These are phyloP conservation scores for Falco biarmicus DNA, from an alignment of 2,797 vertebrate genomes.

Conservation along the genomic window DNA sequence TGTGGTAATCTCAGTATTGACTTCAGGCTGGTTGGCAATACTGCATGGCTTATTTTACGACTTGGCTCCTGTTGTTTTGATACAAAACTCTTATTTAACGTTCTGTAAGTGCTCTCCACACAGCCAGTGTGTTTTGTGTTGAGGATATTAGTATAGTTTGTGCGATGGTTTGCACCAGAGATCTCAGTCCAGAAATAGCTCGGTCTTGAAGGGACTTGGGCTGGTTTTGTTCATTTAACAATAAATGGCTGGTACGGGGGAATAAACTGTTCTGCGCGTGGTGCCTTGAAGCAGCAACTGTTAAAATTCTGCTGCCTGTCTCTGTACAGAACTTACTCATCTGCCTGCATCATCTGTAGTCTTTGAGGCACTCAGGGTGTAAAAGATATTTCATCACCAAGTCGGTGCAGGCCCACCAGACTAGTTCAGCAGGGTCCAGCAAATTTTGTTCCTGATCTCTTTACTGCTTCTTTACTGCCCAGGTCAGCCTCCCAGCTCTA, in stretches of 20 bases:
- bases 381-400: neutral
- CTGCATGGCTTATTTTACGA: neutral
- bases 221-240: neutral
- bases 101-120: neutral
- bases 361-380: neutral
- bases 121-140: neutral
- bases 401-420: neutral
- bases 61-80: neutral
- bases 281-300: neutral
- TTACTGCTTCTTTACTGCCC: neutral
- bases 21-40: neutral
- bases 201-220: neutral
- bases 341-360: neutral
- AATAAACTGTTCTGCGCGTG: neutral
- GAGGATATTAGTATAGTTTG: neutral
- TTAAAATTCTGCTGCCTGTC: neutral
- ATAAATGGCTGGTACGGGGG: neutral
- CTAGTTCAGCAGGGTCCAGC: neutral
- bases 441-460: neutral
- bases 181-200: neutral
- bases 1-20: neutral
- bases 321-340: neutral
- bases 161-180: neutral
- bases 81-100: neutral
- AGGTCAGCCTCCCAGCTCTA: neutral